These are phyloP conservation scores for Pemphigus obesinymphae DNA, from an alignment of 1,140 invertebrate species.

Conservation along the genomic window DNA sequence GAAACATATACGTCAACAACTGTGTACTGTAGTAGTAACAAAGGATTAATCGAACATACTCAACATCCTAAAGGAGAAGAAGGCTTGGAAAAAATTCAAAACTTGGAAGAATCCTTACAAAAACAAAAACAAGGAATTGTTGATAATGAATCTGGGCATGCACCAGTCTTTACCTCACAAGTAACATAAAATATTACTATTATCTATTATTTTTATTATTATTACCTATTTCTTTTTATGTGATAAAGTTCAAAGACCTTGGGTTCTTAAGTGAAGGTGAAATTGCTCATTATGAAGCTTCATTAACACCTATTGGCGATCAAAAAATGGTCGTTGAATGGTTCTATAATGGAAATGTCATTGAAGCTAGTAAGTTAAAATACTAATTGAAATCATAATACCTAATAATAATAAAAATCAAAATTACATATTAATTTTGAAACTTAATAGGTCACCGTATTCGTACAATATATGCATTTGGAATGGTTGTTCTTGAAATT, in stretches of 20 bases:
- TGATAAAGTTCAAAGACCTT: constrained; percentile 64
- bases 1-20: constrained; percentile 89
- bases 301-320: constrained; percentile 86
- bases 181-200: constrained; percentile 43
- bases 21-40: constrained; percentile 75
- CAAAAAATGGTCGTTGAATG: constrained; percentile 96
- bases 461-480: constrained; percentile 87
- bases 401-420: too few species aligned
- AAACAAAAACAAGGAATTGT: constrained; percentile 62
- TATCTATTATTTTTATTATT: neutral
- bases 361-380: constrained; percentile 70
- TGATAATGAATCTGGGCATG: constrained; percentile 70
- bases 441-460: constrained; percentile 62
- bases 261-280: constrained; percentile 80
- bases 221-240: neutral
- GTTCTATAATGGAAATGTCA: constrained; percentile 87
- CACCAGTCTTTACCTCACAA: constrained; percentile 81
- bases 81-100: constrained; percentile 83
- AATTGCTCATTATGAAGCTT: constrained; percentile 90
- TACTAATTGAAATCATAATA: too few species aligned
- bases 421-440: neutral
- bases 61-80: constrained; percentile 90
- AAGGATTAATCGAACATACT: constrained; percentile 77
- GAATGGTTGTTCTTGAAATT: constrained; percentile 91
- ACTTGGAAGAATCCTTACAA: constrained; percentile 79